Base-by-base conservation (phyloP, 2,113 vertebrate species). In the Rhadina sibilatrix region DNA sequence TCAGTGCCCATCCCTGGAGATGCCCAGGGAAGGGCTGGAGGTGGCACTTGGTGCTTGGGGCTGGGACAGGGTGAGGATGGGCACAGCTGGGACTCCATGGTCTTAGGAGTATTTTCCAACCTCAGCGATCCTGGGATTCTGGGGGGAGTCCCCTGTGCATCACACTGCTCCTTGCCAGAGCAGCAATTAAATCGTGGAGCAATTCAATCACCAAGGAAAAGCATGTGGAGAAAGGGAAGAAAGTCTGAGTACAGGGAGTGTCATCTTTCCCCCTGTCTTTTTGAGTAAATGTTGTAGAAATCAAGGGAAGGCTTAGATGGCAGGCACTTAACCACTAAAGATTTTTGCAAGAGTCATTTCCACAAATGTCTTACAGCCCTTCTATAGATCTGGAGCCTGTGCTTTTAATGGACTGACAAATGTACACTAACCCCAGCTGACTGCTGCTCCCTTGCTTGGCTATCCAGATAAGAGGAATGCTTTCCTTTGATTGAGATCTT, bases 401-500 rank as follows among this genome's bases (percentile, higher is more conserved):
- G 85, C 84, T 85, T 93, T 70, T 96, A 96, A 96, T 86, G 95
- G 93, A 77, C 87, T 94, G 92, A 86, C 71, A 93, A 91, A 95
- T 80, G 92, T 56, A 77, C 79, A 63, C 27, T 63, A 90, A 83
- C 68, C 82, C 83, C 93, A 81, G 92, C 81, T 84, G 87, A 69
- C 72, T 92, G 79, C 6, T 87, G 25, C 81, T 87, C 75, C 69
- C 15, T 27, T 74, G 74, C 92, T 78, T 63, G 60, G 81, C 87
- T 77, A 46, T 53, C 83, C 66, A 86, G 87, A 91, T 93, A 91
- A 95, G 84, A 95, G 56, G 44, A 74, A 83, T 85, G 85, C 87
- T 90, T 93, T 89, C 76, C 71, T 90, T 90, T 92, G 91, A 96
- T 96, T 94, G 93, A 95, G 71, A 94, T 89, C 89, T 94, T 94